Evolutionary conservation across 2,888 invertebrate genomes (phyloP).

Genomic region (Nymphalis polychloros): DNA sequence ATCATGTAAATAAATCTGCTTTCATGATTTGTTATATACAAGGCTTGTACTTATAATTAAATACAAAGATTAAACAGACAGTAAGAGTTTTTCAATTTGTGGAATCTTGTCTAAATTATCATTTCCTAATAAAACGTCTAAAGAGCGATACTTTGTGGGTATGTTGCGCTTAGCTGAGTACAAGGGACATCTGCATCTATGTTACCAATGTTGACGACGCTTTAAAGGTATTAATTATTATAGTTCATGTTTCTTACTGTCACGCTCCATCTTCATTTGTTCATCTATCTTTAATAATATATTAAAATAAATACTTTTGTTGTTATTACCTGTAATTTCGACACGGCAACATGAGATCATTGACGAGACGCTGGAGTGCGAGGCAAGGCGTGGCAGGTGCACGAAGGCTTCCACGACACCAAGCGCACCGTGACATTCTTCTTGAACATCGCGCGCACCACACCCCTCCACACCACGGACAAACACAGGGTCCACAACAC

Average conservation of each 20-base stretch:
- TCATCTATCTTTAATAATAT: not conserved
- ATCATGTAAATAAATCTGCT: not conserved
- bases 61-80: too few species aligned
- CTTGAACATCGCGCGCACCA: conserved; percentile 74
- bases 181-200: too few species aligned
- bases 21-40: not conserved
- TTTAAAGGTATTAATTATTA: too few species aligned
- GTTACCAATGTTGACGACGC: too few species aligned
- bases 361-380: conserved; percentile 70
- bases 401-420: conserved; percentile 69
- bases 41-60: too few species aligned
- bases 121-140: too few species aligned
- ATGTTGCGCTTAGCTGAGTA: too few species aligned
- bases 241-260: too few species aligned
- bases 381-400: conserved; percentile 68
- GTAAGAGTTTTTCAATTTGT: too few species aligned
- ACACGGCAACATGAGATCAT: conserved; percentile 74
- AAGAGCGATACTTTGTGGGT: too few species aligned
- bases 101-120: too few species aligned
- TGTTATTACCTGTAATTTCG: conserved; percentile 70
- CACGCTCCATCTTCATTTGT: too few species aligned
- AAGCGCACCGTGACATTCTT: conserved; percentile 70
- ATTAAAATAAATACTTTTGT: not conserved
- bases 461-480: conserved; percentile 74
- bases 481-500: conserved; percentile 74